Percentiles rank a stretch among this genome's conserved stretches.
Evolutionary conservation across 1,140 invertebrate genomes (phyloP).

Genomic region (Aphaenogaster ashmeadi): DNA sequence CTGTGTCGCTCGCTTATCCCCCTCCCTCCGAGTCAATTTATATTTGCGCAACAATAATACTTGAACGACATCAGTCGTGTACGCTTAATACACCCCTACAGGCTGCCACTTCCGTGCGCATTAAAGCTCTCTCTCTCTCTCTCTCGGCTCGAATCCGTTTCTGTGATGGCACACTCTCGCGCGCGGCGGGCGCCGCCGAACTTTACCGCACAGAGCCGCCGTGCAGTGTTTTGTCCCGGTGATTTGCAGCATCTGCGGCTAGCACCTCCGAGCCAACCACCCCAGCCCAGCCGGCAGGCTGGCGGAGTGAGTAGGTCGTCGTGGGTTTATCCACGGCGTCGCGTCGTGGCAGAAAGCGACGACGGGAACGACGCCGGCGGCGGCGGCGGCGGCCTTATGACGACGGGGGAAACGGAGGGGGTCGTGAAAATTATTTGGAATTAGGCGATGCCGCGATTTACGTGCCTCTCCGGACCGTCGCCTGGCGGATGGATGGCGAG

Average conservation of each 20-base stretch:
- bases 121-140: slow-evolving; percentile 34
- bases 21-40: background rate
- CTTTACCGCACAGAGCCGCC: slow-evolving; percentile 74
- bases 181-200: slow-evolving; percentile 74
- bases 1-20: background rate
- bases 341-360: slow-evolving; percentile 61
- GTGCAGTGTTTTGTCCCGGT: slow-evolving; percentile 83
- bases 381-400: background rate
- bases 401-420: background rate
- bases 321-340: slow-evolving; percentile 46
- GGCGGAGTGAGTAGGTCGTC: slow-evolving; percentile 30
- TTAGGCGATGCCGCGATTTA: slow-evolving; percentile 73
- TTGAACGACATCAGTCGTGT: background rate
- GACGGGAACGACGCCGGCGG: background rate
- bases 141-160: slow-evolving; percentile 10
- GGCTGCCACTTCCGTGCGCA: slow-evolving; percentile 41
- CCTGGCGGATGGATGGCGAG: slow-evolving; percentile 59
- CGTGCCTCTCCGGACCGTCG: slow-evolving; percentile 18
- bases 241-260: slow-evolving; percentile 86
- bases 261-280: slow-evolving; percentile 77
- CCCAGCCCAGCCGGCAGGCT: slow-evolving; percentile 34
- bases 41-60: slow-evolving; percentile 30
- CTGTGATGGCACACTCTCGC: slow-evolving; percentile 60
- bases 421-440: slow-evolving; percentile 77
- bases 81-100: slow-evolving; percentile 38